Percentiles rank a stretch among this genome's conserved stretches.
These are phyloP conservation scores for Rhagologus leucostigma DNA, from an alignment of 2,113 vertebrate species.

Conservation along the genomic window DNA sequence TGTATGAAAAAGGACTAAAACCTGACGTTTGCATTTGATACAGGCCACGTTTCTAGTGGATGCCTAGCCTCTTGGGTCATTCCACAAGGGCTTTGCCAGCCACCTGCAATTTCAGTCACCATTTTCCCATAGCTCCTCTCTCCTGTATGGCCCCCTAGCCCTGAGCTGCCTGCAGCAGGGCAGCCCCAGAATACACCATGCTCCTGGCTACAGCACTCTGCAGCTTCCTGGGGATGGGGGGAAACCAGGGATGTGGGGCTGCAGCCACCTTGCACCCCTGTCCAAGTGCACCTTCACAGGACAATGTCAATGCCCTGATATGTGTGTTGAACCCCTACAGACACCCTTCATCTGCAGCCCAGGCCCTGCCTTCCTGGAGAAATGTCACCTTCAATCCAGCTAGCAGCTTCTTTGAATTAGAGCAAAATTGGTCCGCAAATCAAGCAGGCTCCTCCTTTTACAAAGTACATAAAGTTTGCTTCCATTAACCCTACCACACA, in stretches of 20 bases:
- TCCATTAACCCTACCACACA: background rate
- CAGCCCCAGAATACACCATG: background rate
- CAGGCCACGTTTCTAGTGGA: background rate
- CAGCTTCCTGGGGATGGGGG: background rate
- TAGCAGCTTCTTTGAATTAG: background rate
- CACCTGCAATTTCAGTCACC: background rate
- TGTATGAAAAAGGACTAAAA: background rate
- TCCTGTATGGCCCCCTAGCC: fast-evolving
- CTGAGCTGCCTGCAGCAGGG: background rate
- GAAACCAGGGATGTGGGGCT: background rate
- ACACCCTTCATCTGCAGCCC: background rate
- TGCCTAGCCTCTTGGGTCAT: background rate
- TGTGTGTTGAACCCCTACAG: fast-evolving
- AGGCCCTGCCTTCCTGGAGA: background rate
- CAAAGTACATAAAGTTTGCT: background rate
- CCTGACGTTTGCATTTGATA: background rate
- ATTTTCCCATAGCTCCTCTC: background rate
- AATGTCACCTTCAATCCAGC: background rate
- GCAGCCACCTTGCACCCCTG: background rate
- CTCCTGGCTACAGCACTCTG: background rate
- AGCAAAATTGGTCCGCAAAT: background rate
- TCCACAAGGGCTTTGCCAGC: background rate
- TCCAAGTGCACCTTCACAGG: background rate
- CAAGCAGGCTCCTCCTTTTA: background rate
- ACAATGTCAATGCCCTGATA: background rate